Evolutionary conservation across 1,140 invertebrate genomes (phyloP).

Genomic region (honey bee (Apis mellifera)): Amel_HAv3.1 CM009945.2:5413001-5413500

Average conservation of each 20-base stretch:
- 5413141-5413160: conserved; percentile 16
- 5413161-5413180: neutral
- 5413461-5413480: too few species aligned
- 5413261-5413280: conserved; percentile 25
- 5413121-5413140: conserved; percentile 56
- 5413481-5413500: too few species aligned
- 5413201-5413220: neutral
- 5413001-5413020: conserved; percentile 39
- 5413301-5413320: neutral
- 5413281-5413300: neutral
- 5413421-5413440: too few species aligned
- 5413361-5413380: too few species aligned
- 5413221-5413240: conserved; percentile 27
- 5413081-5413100: conserved; percentile 66
- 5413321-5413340: neutral
- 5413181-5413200: neutral
- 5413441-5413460: too few species aligned
- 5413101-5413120: conserved; percentile 57
- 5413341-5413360: neutral
- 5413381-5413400: too few species aligned
- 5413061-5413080: conserved; percentile 50
- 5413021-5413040: neutral
- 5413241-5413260: conserved; percentile 16
- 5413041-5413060: conserved; percentile 62
- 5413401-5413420: too few species aligned